Evolutionary conservation across 2,888 invertebrate species (phyloP).

Genomic region (Rhagophthalmus giganteus): DNA sequence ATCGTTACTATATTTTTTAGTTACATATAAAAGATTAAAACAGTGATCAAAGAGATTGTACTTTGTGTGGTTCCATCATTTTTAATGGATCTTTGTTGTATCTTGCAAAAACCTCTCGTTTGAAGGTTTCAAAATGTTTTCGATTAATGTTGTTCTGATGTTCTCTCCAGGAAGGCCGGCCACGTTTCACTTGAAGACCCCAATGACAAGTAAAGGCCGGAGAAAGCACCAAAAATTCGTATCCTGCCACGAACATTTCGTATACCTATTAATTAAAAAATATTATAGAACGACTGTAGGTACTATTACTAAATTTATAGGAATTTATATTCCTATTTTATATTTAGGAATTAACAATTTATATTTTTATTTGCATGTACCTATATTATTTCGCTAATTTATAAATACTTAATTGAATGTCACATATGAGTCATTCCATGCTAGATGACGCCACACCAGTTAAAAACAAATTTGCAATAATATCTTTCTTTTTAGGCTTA

Average conservation of each 20-base stretch:
- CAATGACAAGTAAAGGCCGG: conserved; percentile 90
- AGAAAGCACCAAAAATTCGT: conserved; percentile 83
- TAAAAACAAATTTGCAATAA: too few relatives aligned
- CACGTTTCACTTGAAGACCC: conserved; percentile 80
- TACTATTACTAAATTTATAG: too few relatives aligned
- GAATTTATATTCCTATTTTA: neutral
- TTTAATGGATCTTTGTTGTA: conserved; percentile 71
- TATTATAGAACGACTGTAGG: too few relatives aligned
- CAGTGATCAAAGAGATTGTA: conserved; percentile 1
- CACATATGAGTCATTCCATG: too few relatives aligned
- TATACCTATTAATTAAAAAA: conserved; percentile 69
- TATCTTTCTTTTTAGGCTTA: too few relatives aligned
- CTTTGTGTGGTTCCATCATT: conserved; percentile 46
- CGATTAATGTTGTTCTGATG: conserved; percentile 83
- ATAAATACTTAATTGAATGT: too few relatives aligned
- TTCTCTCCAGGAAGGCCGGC: conserved; percentile 82
- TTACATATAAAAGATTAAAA: too few relatives aligned
- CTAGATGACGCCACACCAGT: too few relatives aligned
- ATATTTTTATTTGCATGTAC: too few relatives aligned
- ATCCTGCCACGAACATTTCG: conserved; percentile 89
- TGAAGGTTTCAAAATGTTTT: conserved; percentile 80
- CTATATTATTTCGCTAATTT: too few relatives aligned
- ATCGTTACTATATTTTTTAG: too few relatives aligned
- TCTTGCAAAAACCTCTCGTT: conserved; percentile 77
- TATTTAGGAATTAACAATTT: neutral